These are phyloP conservation scores for Centropus unirufus DNA, from an alignment of 2,113 vertebrate genomes.

Conservation along the genomic window DNA sequence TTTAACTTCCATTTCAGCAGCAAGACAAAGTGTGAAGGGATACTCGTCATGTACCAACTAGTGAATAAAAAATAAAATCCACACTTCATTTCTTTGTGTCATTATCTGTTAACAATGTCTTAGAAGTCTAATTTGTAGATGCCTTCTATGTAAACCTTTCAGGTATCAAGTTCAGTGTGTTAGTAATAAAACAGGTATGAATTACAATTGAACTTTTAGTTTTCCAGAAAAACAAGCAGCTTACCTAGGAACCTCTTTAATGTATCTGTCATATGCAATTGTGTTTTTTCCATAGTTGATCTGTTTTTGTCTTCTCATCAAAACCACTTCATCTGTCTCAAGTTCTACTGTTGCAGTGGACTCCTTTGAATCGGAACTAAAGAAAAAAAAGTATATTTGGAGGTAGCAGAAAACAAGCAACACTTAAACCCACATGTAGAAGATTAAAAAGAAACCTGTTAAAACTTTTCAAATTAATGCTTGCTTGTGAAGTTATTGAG, in stretches of 20 bases:
- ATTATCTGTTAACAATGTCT: not conserved
- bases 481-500: not conserved
- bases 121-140: not conserved
- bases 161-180: not conserved
- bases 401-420: not conserved
- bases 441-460: not conserved
- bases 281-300: conserved; percentile 98
- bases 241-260: conserved; percentile 92
- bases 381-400: not conserved
- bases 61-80: not conserved
- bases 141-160: not conserved
- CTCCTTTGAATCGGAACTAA: conserved; percentile 92
- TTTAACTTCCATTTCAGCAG: conserved; percentile 22
- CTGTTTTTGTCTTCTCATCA: conserved; percentile 95
- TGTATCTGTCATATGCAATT: conserved; percentile 91
- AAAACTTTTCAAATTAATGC: not conserved
- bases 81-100: not conserved
- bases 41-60: not conserved
- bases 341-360: conserved; percentile 77
- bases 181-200: not conserved
- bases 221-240: not conserved
- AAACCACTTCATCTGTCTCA: conserved; percentile 90
- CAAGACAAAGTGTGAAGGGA: not conserved
- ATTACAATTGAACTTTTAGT: not conserved
- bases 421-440: not conserved